These are phyloP conservation scores for Hybognathus amarus DNA, from an alignment of 2,797 vertebrate species.

Conservation along the genomic window DNA sequence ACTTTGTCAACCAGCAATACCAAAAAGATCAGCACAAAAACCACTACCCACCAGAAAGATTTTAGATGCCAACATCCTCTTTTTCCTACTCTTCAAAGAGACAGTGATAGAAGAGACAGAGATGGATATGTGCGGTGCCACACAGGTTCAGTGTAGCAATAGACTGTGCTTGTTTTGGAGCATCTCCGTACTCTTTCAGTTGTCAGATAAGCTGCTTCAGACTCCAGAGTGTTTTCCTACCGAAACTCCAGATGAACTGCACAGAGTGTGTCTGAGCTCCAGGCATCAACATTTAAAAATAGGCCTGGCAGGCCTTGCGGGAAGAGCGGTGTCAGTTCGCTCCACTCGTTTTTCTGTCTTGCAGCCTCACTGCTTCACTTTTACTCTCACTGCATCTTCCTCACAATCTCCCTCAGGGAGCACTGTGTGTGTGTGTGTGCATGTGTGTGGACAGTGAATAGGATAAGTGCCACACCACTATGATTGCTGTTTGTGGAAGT, in stretches of 20 bases:
- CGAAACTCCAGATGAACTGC: slow-evolving; percentile 60
- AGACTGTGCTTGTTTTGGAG: slow-evolving; percentile 36
- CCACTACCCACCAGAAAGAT: background rate
- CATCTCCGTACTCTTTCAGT: slow-evolving; percentile 44
- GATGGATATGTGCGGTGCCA: slow-evolving; percentile 73
- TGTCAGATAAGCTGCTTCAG: slow-evolving; percentile 47
- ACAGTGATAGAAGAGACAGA: slow-evolving; percentile 9
- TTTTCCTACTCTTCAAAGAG: background rate
- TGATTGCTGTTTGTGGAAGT: slow-evolving; percentile 25
- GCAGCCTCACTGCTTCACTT: slow-evolving; percentile 49
- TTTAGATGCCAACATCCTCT: background rate
- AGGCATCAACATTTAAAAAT: slow-evolving; percentile 67
- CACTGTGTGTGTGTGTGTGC: slow-evolving; percentile 30
- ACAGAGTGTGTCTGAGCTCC: slow-evolving; percentile 56
- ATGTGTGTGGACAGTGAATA: slow-evolving; percentile 34
- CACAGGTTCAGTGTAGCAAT: slow-evolving; percentile 27
- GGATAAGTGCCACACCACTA: slow-evolving; percentile 18
- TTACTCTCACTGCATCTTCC: slow-evolving; percentile 52
- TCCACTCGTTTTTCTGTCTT: slow-evolving; percentile 50
- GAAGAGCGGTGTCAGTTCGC: slow-evolving; percentile 59
- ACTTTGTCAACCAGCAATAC: background rate
- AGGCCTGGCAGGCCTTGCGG: slow-evolving; percentile 58
- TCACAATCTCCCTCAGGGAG: slow-evolving; percentile 52
- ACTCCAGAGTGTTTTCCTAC: slow-evolving; percentile 48
- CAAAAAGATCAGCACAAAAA: background rate